Evolutionary conservation across 2,797 vertebrate species (phyloP).

Genomic region (Brotula barbata): DNA sequence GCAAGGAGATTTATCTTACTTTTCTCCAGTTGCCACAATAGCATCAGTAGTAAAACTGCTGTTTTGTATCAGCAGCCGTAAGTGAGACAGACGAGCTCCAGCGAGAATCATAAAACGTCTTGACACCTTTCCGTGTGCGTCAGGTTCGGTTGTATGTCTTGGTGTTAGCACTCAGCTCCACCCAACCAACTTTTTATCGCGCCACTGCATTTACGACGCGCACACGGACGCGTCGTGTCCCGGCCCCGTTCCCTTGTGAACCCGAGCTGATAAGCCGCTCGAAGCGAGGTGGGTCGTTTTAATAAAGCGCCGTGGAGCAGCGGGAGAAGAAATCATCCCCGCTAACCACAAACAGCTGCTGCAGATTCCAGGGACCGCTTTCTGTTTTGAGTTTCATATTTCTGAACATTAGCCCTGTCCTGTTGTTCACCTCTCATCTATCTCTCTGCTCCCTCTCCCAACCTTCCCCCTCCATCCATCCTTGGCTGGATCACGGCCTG

Average conservation of each 20-base stretch:
- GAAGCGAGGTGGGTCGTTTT: slow-evolving; percentile 55
- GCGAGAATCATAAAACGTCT: too few relatives aligned
- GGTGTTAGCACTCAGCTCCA: too few relatives aligned
- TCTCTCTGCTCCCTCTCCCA: background rate
- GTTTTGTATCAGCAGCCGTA: too few relatives aligned
- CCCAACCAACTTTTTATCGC: slow-evolving; percentile 17
- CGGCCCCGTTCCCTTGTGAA: slow-evolving; percentile 22
- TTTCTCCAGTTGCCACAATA: too few relatives aligned
- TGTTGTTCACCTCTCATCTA: slow-evolving; percentile 25
- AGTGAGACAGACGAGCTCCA: too few relatives aligned
- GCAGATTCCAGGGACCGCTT: slow-evolving; percentile 58
- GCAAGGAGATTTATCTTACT: too few relatives aligned
- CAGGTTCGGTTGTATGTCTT: too few relatives aligned
- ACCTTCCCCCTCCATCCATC: slow-evolving; percentile 4
- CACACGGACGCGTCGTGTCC: slow-evolving; percentile 22
- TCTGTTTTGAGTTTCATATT: slow-evolving; percentile 48
- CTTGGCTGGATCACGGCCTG: slow-evolving; percentile 5
- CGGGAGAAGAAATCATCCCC: slow-evolving; percentile 32
- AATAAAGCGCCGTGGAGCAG: slow-evolving; percentile 54
- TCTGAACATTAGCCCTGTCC: slow-evolving; percentile 46
- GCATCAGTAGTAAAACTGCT: too few relatives aligned
- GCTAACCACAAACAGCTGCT: slow-evolving; percentile 71
- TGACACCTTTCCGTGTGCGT: too few relatives aligned
- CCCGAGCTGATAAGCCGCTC: slow-evolving; percentile 38
- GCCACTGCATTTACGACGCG: slow-evolving; percentile 34